Base-by-base conservation (phyloP, 2,797 vertebrate genomes). In the Sebastes matsubarae region DNA sequence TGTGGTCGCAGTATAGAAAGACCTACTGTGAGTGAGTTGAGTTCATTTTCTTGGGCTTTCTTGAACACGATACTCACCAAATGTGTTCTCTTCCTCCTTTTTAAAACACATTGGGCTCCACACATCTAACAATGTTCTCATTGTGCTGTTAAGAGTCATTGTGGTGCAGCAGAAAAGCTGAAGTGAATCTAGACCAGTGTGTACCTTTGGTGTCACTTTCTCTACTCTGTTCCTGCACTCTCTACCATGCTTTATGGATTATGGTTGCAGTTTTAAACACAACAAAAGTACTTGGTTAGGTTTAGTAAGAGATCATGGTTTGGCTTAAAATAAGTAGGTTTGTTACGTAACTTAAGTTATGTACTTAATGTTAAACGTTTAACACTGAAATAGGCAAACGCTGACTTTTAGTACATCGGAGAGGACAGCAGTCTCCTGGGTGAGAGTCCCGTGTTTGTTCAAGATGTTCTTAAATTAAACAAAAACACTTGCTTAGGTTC, bases 51-150 rank as follows among this genome's bases (percentile, higher is more conserved):
- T 57, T 34, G 25, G 55, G 30, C 65, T 60, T 65, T 77, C 20
- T 75, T 66, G n/a, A 79, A 83, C 25, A 20, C 0, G 27, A 81
- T 50, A 71, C 77, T 71, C 5, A 14, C 42, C 32, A 27, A 71
- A 54, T 38, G 30, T 69, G 25, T 76, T 64, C 3, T 13, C 71
- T 82, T 60, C 81, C 68, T 81, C 27, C 32, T 73, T 54, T 32
- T 32, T 11, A 78, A 79, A 64, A 72, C 25, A 58, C 68, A 25
- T 3, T 7, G 36, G n/a, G 10, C 30, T 76, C 58, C 24, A 27
- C 61, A 57, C 46, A 61, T 66, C 11, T 5, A 10, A 74, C 80
- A 78, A 27, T 61, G 63, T 60, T 71, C 25, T 78, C 75, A 55
- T 72, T 79, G 72, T 84, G 32, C 70, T 18, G 16, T 22, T 25